Evolutionary conservation across 2,797 vertebrate species (phyloP).

Genomic region (Moxostoma hubbsi): DNA sequence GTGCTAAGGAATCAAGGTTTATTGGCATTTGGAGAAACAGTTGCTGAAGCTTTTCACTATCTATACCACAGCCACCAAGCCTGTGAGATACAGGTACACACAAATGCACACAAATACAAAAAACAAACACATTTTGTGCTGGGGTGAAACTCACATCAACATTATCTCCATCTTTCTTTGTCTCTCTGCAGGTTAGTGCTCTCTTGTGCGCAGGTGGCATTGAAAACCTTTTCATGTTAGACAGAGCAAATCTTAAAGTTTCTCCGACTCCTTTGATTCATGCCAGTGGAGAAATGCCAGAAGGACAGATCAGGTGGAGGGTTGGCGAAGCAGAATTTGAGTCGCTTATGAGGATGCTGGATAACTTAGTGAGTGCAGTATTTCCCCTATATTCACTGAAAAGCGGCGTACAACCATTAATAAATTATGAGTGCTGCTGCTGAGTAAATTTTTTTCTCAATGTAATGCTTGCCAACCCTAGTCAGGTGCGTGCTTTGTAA

Average conservation of each 20-base stretch:
- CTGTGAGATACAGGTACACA: conserved; percentile 92
- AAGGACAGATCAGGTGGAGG: conserved; percentile 90
- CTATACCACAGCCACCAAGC: conserved; percentile 91
- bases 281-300: conserved; percentile 79
- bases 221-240: conserved; percentile 88
- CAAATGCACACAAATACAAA: not conserved
- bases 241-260: conserved; percentile 84
- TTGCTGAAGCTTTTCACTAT: conserved; percentile 95
- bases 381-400: not conserved
- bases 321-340: conserved; percentile 94
- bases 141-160: not conserved
- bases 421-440: too few species aligned
- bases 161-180: not conserved
- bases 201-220: conserved; percentile 85
- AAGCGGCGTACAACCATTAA: not conserved
- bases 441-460: too few species aligned
- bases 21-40: conserved; percentile 90
- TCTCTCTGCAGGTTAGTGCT: conserved; percentile 81
- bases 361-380: conserved; percentile 89
- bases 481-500: too few species aligned
- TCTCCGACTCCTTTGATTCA: conserved; percentile 76
- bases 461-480: too few species aligned
- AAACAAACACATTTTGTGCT: not conserved
- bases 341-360: conserved; percentile 96
- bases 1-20: conserved; percentile 94